Percentiles rank a stretch among this genome's conserved stretches.
Conservation (phyloP, 2,797 vertebrate species). For the Leuciscus waleckii region DNA sequence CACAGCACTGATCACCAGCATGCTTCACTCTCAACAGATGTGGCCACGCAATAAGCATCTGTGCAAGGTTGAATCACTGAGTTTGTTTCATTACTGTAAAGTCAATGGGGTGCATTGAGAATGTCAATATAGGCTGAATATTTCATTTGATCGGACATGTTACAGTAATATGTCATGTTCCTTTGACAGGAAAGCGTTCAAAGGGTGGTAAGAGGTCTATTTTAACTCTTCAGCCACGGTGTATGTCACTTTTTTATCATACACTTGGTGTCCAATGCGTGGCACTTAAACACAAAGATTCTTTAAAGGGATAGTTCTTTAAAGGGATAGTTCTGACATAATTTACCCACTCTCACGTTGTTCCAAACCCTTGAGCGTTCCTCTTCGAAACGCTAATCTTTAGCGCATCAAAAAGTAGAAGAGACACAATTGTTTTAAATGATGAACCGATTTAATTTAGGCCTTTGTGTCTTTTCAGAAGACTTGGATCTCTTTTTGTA, state of each 20-base stretch:
- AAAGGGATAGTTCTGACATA: not conserved
- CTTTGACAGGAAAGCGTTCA: constrained; percentile 88
- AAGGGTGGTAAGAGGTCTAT: constrained; percentile 90
- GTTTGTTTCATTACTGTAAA: constrained; percentile 24
- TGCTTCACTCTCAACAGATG: constrained; percentile 44
- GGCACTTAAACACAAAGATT: constrained; percentile 20
- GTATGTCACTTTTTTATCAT: constrained; percentile 7
- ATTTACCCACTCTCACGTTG: not conserved
- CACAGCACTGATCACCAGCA: constrained; percentile 44
- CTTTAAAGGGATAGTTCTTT: not conserved
- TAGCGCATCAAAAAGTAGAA: not conserved
- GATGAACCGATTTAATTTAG: not conserved
- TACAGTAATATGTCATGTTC: constrained; percentile 63
- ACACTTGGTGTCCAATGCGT: constrained; percentile 3
- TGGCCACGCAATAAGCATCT: constrained; percentile 35
- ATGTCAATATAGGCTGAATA: constrained; percentile 19
- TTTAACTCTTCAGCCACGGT: constrained; percentile 55
- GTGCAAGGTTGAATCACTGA: constrained; percentile 34
- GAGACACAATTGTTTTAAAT: not conserved
- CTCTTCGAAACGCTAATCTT: not conserved
- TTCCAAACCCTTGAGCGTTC: not conserved
- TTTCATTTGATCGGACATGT: constrained; percentile 27
- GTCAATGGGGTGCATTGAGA: constrained; percentile 25
- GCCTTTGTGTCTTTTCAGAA: not conserved
- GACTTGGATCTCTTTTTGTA: not conserved